phyloP scores from a whole-genome alignment of 2,888 invertebrate genomes.

The Allophyes oxyacanthae region DNA sequence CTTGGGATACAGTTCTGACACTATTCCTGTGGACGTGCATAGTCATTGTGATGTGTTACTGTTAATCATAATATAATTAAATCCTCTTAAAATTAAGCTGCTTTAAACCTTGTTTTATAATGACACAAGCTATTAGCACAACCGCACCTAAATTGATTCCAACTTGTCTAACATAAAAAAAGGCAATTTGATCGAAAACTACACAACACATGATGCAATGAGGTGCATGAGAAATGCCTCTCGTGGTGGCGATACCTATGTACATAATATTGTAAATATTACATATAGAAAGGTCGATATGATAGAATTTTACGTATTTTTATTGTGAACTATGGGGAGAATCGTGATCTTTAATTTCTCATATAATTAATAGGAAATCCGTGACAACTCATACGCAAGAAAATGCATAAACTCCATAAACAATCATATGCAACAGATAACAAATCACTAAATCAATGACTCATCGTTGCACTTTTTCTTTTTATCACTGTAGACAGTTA shows the following conservation, averaged over 20 bases:
- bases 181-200: not conserved
- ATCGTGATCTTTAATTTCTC: no score
- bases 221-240: no score
- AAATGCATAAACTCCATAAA: no score
- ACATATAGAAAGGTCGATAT: no score
- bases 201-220: not conserved
- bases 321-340: no score
- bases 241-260: no score
- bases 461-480: conserved; percentile 3
- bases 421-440: conserved; percentile 18
- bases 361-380: no score
- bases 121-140: conserved; percentile 22
- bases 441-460: conserved; percentile 9
- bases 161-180: conserved; percentile 17
- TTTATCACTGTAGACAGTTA: conserved; percentile 14
- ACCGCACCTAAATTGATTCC: conserved; percentile 23
- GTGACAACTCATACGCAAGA: no score
- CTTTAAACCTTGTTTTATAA: conserved; percentile 30
- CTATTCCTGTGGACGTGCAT: conserved; percentile 4
- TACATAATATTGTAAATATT: no score
- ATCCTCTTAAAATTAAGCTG: not conserved
- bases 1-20: conserved; percentile 5
- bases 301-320: no score
- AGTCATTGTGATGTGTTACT: not conserved
- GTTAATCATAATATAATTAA: conserved; percentile 3